Percentiles rank a stretch among this genome's conserved stretches.
Evolutionary conservation across 1,140 invertebrate species (phyloP).

Genomic region (Cotesia glomerata): DNA sequence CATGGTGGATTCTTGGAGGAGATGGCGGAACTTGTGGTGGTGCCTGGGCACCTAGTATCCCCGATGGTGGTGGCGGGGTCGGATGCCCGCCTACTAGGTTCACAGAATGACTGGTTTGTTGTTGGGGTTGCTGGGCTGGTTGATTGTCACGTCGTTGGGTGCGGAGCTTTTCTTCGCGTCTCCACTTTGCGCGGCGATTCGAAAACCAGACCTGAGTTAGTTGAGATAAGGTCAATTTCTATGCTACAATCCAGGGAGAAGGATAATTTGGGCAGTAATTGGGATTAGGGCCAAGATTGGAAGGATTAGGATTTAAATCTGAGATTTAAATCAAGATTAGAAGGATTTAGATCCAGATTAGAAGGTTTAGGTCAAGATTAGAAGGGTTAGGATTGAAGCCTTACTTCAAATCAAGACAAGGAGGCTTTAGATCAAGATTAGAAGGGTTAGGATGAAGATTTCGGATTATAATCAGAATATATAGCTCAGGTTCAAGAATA

Average conservation of each 20-base stretch:
- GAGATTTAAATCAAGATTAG: too few relatives aligned
- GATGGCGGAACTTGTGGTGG: constrained; percentile 56
- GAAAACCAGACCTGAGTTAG: constrained; percentile 94
- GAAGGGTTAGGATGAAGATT: too few relatives aligned
- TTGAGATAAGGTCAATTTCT: constrained; percentile 44
- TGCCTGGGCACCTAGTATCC: constrained; percentile 51
- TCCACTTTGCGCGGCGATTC: constrained; percentile 97
- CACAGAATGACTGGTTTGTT: constrained; percentile 41
- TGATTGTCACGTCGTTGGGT: constrained; percentile 76
- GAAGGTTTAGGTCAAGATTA: too few relatives aligned
- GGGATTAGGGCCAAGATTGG: too few relatives aligned
- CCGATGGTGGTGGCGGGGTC: constrained; percentile 60
- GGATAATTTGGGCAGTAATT: not conserved
- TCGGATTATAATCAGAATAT: too few relatives aligned
- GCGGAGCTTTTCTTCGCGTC: constrained; percentile 94
- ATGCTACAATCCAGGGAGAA: constrained; percentile 20
- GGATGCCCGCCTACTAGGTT: constrained; percentile 62
- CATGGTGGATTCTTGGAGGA: constrained; percentile 59
- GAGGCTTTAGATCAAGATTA: too few relatives aligned
- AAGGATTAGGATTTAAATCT: too few relatives aligned
- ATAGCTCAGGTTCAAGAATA: too few relatives aligned
- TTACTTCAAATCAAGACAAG: too few relatives aligned
- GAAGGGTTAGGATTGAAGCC: too few relatives aligned
- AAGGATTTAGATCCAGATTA: too few relatives aligned
- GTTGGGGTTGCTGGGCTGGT: constrained; percentile 50